Evolutionary conservation across 2,888 invertebrate genomes (phyloP).

Genomic region (Bombylius discolor): DNA sequence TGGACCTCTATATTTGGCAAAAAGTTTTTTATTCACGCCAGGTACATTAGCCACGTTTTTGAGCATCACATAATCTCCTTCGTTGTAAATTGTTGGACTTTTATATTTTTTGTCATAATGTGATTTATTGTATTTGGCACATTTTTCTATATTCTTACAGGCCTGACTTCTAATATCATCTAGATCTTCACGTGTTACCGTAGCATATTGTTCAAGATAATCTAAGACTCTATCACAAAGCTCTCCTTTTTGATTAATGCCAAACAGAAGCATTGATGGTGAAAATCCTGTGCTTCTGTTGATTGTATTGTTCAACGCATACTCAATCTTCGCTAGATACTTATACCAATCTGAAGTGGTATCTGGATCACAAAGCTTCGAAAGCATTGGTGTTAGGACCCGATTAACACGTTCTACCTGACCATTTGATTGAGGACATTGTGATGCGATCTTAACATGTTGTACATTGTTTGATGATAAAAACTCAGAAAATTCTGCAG

Average conservation of each 20-base stretch:
- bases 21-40: conserved; percentile 16
- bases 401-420: conserved; percentile 7
- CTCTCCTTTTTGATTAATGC: conserved; percentile 17
- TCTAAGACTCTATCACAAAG: conserved; percentile 13
- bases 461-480: conserved; percentile 1
- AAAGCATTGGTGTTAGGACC: conserved; percentile 1
- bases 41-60: conserved; percentile 14
- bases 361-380: conserved; percentile 4
- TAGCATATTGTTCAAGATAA: conserved; percentile 8
- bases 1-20: conserved; percentile 18
- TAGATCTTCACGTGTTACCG: neutral
- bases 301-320: conserved; percentile 19
- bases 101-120: neutral
- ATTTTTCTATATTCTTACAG: conserved; percentile 13
- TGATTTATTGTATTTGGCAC: conserved; percentile 10
- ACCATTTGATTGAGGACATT: conserved; percentile 7
- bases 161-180: conserved; percentile 9
- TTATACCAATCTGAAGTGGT: conserved; percentile 6
- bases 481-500: conserved; percentile 4
- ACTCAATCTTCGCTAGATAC: conserved; percentile 15
- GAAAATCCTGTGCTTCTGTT: conserved; percentile 18
- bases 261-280: conserved; percentile 19
- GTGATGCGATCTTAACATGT: conserved; percentile 9
- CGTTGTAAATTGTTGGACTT: neutral
- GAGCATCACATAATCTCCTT: conserved; percentile 17